These are phyloP conservation scores for Bradypus variegatus DNA, from an alignment of 2,797 vertebrate species.

Conservation along the genomic window DNA sequence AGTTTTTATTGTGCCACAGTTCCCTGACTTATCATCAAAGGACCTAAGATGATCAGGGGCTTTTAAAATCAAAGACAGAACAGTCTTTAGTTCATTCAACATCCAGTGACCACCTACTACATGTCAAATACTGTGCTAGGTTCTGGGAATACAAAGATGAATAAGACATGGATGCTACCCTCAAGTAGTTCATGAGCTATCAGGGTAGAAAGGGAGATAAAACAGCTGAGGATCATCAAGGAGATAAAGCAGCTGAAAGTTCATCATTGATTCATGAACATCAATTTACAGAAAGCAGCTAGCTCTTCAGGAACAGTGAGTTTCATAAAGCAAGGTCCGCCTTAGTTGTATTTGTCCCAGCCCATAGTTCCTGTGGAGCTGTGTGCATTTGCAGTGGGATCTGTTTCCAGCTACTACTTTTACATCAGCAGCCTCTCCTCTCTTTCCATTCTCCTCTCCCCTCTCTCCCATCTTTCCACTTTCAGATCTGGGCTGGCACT, in stretches of 20 bases:
- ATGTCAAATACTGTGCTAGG: neutral
- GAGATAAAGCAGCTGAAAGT: neutral
- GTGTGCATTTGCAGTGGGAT: no score
- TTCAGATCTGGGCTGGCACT: neutral
- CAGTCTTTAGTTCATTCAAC: neutral
- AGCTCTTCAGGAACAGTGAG: neutral
- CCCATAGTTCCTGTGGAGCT: no score
- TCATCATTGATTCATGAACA: accelerated
- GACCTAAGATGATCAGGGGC: neutral
- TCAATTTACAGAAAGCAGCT: neutral
- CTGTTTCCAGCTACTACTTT: neutral
- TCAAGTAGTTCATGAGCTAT: neutral
- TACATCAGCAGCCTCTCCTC: neutral
- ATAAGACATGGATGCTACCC: neutral
- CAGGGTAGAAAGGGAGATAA: neutral
- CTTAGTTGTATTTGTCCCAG: accelerated
- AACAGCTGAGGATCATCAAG: neutral
- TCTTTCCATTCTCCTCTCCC: no score
- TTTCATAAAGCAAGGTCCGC: neutral
- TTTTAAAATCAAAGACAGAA: slow-evolving; percentile 27
- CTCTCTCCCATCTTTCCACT: accelerated
- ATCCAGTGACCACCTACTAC: neutral
- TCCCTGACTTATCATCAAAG: slow-evolving; percentile 20
- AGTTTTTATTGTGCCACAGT: neutral
- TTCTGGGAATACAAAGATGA: slow-evolving; percentile 1